Percentiles rank a stretch among this genome's conserved stretches.
Conservation (phyloP, 64 coral and sea anemone genomes). For the Pocillopora verrucosa region DNA sequence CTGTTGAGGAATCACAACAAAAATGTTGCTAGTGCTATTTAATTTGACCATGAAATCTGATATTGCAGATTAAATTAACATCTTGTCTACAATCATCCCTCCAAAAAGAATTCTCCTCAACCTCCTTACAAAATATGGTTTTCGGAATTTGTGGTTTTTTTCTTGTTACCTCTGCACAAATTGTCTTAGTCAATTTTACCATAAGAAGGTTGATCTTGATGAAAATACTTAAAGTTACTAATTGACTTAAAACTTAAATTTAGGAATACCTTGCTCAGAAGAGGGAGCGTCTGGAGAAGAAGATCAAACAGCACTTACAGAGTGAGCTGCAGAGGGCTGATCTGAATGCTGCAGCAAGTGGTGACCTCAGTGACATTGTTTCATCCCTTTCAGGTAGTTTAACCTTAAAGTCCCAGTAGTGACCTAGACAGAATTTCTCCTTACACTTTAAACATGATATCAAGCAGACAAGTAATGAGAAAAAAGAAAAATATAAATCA, state of each 20-base stretch:
- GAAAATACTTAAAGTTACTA: background rate
- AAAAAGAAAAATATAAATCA: too few species aligned
- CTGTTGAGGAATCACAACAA: too few species aligned
- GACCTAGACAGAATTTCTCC: too few species aligned
- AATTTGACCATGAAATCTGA: too few species aligned
- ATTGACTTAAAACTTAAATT: background rate
- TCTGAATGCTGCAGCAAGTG: constrained; percentile 40
- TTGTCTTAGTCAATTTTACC: background rate
- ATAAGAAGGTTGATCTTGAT: too few species aligned
- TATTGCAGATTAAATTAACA: too few species aligned
- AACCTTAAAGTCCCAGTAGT: background rate
- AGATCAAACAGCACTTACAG: constrained; percentile 82
- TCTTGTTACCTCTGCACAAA: background rate
- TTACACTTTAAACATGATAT: too few species aligned
- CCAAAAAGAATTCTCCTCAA: too few species aligned
- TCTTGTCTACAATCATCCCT: too few species aligned
- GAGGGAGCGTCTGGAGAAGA: constrained; percentile 84
- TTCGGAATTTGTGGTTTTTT: background rate
- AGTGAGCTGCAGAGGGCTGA: constrained; percentile 84
- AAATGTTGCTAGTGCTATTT: too few species aligned
- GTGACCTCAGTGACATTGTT: constrained; percentile 80
- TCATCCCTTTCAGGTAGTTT: constrained; percentile 78
- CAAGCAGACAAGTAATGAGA: too few species aligned
- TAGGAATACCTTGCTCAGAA: constrained; percentile 97
- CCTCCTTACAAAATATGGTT: too few species aligned